Evolutionary conservation across 1,140 invertebrate genomes (phyloP), one percentile per base, ranked within the genome.

Genomic region (Trichomalopsis sarcophagae): DNA sequence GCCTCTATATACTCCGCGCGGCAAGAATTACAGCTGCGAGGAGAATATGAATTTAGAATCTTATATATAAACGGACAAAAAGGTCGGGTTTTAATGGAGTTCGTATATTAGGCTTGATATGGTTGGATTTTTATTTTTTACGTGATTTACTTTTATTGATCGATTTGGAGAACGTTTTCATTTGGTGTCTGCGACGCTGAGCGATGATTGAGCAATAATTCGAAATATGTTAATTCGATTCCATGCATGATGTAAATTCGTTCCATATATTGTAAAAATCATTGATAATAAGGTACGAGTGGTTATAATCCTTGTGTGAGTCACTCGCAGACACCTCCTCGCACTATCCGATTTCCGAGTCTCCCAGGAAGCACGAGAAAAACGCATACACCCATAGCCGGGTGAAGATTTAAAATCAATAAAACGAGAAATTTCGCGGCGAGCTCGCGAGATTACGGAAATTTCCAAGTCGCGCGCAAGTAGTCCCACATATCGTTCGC

Each of bases 21-120:
- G 33, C 79, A 55, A 40, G 47, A 75, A 30, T 36, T 62, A 75
- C 44, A 82, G 33, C 36, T 55, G 47, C 50, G 11, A 44, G 40
- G 36, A 76, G 71, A 75, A 76, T 82, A 66, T 76, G 50, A 82
- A 66, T 75, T 82, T 82, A 11, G 44, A 36, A 75, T 62, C 44
- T 82, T 40, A 21, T 62, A 62, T 44, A 10, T 30, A 5, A 68
- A 13, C 62, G 7, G 14, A 36, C 30, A 11, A 66, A 62, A 7
- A 30, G 27, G 13, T 27, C 9, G 7, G 9, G 2, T 7, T 44
- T 33, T 79, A 68, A 66, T 40, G 33, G 77, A 33, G 30, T 79
- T 66, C 23, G 36, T 40, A 79, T 33, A 66, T 79, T 40, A 23
- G 9, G 17, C 55, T n/a, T 79, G 9, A n/a, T 68, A 10, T 55